Base-by-base conservation (phyloP, 2,113 vertebrate species). In the Dasypus novemcinctus region DNA sequence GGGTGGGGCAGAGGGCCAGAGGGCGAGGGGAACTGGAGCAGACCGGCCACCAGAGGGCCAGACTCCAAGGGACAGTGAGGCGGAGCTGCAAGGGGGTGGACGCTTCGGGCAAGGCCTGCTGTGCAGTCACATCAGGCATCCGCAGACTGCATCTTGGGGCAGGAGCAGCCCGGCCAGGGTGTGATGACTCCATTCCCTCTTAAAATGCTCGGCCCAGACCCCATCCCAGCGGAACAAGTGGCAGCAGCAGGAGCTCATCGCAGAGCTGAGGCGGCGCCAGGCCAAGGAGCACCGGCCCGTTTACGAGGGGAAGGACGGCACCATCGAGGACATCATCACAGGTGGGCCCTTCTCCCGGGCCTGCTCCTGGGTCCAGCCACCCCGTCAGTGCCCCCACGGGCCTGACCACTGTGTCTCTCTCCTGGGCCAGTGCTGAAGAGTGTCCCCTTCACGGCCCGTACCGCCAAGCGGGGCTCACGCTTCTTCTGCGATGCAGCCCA, bases 251-350 rank as follows among this genome's bases (percentile, higher is more conserved):
- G 99, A 99, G 97, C 98, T 99, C 95, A 99, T 99, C 1, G 99
- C 99, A 5, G 99, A 99, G 98, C 96, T 99, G 97, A 98, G 99
- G 49, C 98, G 98, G 89, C 98, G 99, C 87, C 99, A 99, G 95
- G 99, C 99, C 98, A 99, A 99, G 98, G 99, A 99, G 95, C 99
- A 99, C 96, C 98, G 99, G 83, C 99, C 99, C 1, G 99, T 99
- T 75, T 99, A 99, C 7, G 99, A 99, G 98, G 99, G 99, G 97
- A 99, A 99, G 96, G 99, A 99, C 0, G 99, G 99, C 90, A 99
- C 99, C 97, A 99, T 99, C 43, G 99, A 99, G 97, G 99, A 99
- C 98, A 99, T 99, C 96, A 99, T 99, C 98, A 99, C 99, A 95
- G 99, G 99, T 99, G 98, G 97, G 43, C 92, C 93, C 93, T 71